Conservation (phyloP, 2,113 vertebrate genomes). For the Alligator sinensis region DNA sequence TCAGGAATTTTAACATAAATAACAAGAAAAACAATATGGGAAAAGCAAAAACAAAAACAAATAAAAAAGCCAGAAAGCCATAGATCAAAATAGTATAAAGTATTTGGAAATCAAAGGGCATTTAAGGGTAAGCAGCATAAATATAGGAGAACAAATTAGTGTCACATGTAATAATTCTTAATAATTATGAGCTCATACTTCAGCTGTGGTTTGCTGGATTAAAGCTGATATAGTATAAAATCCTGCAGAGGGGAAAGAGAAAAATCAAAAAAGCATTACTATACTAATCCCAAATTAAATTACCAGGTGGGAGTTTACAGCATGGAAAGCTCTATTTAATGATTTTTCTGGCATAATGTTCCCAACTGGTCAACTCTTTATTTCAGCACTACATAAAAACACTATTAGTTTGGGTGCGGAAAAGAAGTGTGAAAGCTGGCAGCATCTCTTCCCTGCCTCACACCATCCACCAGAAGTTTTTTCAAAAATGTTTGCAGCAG, state of each 20-base stretch:
- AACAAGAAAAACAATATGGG: not conserved
- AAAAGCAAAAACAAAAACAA: not conserved
- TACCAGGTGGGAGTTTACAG: not conserved
- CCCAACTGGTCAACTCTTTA: not conserved
- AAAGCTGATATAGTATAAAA: not conserved
- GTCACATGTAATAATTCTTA: not conserved
- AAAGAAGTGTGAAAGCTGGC: not conserved
- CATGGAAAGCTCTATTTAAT: not conserved
- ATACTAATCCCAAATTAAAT: not conserved
- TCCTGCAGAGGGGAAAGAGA: not conserved
- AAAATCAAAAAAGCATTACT: not conserved
- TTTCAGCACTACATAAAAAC: not conserved
- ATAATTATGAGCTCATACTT: not conserved
- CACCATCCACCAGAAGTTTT: not conserved
- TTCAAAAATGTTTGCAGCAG: not conserved
- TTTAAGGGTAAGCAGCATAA: not conserved
- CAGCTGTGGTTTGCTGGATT: not conserved
- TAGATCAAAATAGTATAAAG: conserved; percentile 9
- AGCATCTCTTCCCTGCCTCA: not conserved
- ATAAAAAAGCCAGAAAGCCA: not conserved
- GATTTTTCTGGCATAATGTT: not conserved
- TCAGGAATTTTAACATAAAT: not conserved
- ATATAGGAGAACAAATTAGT: not conserved
- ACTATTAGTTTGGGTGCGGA: not conserved
- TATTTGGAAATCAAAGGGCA: not conserved